Base-by-base conservation (phyloP, 2,113 vertebrate genomes). In the Hassar affinis region DNA sequence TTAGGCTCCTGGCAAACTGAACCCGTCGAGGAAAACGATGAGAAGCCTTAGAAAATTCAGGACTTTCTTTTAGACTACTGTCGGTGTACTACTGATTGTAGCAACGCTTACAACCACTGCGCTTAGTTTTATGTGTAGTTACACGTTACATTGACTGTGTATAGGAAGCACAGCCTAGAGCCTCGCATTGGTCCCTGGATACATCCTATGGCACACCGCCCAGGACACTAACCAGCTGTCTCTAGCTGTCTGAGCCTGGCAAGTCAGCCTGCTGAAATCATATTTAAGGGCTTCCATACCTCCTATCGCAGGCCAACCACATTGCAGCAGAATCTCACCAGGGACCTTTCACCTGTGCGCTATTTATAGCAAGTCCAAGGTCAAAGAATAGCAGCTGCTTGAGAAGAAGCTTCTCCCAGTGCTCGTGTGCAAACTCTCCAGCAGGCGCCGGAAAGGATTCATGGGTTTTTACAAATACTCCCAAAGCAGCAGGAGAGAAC, bases 301-400 rank as follows among this genome's bases (percentile, higher is more conserved):
- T 87, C 74, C 78, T 84, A 76, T 82, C 83, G 62, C 75, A 56
- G 33, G 47, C 57, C 54, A 84, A 80, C 86, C 84, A 64, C 78
- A 81, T 85, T 85, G 83, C 78, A 84, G 54, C 59, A 66, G 74
- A 81, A 80, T 78, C 78, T 81, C 86, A 83, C 81, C 20, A 35
- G 74, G 84, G 84, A 86, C 80, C 76, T 81, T 83, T 88, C 86
- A 88, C 86, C 84, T 85, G 86, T 59, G 68, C 11, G 47, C 84
- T 88, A 88, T 88, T 88, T 81, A 88, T 88, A 88, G 86, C 78
- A 35, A 83, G 86, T 75, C 57, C 80, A 85, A 88, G 86, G 86
- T 88, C 86, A 81, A 72, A 64, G 86, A 57, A 72, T 64, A 78
- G 47, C 86, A 87, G 83, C 81, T 81, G 84, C 80, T 68, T 83